phyloP scores from a whole-genome alignment of 1,140 invertebrate genomes.

The Trissolcus basalis region DNA sequence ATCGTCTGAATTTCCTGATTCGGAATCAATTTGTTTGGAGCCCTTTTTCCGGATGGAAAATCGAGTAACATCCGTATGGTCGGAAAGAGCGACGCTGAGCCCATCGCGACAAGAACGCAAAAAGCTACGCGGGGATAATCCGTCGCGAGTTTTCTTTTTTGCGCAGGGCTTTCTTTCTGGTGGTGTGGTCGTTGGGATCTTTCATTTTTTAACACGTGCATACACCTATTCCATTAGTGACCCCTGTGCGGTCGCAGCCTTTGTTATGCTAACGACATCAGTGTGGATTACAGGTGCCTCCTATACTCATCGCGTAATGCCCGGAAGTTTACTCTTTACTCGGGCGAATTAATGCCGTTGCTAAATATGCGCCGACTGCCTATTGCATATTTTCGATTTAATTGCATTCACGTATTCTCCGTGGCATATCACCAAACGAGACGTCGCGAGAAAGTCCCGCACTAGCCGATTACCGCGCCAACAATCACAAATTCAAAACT shows the following conservation, averaged over 20 bases:
- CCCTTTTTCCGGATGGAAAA: slow-evolving; percentile 44
- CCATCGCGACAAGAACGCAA: slow-evolving; percentile 28
- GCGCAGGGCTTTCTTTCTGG: neutral
- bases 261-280: slow-evolving; percentile 62
- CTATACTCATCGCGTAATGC: slow-evolving; percentile 46
- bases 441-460: slow-evolving; percentile 28
- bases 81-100: neutral
- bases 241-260: slow-evolving; percentile 54
- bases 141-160: slow-evolving; percentile 22
- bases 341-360: slow-evolving; percentile 59
- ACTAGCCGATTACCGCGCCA: slow-evolving; percentile 35
- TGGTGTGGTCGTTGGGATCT: neutral
- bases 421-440: slow-evolving; percentile 28
- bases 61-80: slow-evolving; percentile 25
- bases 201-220: slow-evolving; percentile 41
- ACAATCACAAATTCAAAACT: slow-evolving; percentile 70
- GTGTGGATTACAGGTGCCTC: slow-evolving; percentile 57
- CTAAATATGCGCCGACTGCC: slow-evolving; percentile 70
- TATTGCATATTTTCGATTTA: slow-evolving; percentile 73
- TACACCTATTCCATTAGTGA: slow-evolving; percentile 59
- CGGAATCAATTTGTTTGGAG: slow-evolving; percentile 41
- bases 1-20: slow-evolving; percentile 26
- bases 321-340: slow-evolving; percentile 52
- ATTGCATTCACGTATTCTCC: slow-evolving; percentile 74
- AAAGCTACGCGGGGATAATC: slow-evolving; percentile 18